These are phyloP conservation scores for Fulmarus glacialis DNA, from an alignment of 2,113 vertebrate species.

Conservation along the genomic window DNA sequence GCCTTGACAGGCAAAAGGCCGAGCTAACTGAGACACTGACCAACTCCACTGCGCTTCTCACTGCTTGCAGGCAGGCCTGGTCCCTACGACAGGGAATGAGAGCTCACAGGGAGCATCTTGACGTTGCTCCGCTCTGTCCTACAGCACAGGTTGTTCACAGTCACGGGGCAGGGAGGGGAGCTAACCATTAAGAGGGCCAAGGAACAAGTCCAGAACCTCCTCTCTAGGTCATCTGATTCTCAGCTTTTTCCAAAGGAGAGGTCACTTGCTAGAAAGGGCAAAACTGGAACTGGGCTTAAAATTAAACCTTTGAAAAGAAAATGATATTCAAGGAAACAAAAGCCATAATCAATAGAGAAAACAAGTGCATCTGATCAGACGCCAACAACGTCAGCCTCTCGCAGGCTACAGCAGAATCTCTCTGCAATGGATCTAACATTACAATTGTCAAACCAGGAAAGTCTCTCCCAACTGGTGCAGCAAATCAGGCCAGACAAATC, in stretches of 20 bases:
- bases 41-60: neutral
- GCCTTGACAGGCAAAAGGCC: neutral
- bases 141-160: neutral
- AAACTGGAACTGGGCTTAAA: constrained; percentile 49
- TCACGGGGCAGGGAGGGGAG: neutral
- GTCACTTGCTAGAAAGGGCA: constrained; percentile 31
- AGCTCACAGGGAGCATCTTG: neutral
- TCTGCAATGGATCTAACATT: neutral
- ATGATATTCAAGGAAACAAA: constrained; percentile 58
- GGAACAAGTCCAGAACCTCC: neutral
- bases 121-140: constrained; percentile 30
- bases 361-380: constrained; percentile 56
- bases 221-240: neutral
- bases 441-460: constrained; percentile 3
- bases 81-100: neutral
- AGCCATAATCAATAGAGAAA: constrained; percentile 66
- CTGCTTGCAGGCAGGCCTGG: neutral
- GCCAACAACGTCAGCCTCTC: neutral
- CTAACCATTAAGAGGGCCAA: neutral
- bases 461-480: constrained; percentile 42
- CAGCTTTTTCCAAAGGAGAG: constrained; percentile 45
- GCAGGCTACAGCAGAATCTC: neutral
- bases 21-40: neutral
- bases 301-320: constrained; percentile 42
- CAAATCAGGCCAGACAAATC: constrained; percentile 8